phyloP scores from a whole-genome alignment of 2,888 invertebrate species.

The Neria commutata region DNA sequence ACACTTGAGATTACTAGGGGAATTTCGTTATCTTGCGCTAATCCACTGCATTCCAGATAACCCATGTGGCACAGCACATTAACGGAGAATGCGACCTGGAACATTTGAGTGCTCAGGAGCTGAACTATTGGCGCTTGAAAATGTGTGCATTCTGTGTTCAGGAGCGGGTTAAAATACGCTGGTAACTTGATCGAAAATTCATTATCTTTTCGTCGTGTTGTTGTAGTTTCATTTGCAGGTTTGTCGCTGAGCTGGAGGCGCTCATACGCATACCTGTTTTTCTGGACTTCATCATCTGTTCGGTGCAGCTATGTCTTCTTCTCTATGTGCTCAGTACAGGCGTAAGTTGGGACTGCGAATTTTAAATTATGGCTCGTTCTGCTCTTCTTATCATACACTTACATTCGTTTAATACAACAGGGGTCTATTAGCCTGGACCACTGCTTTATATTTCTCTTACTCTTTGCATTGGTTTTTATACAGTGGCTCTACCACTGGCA shows the following conservation, averaged over 20 bases:
- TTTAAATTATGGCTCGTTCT: too few species aligned
- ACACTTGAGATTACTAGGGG: too few species aligned
- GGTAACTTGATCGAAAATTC: too few species aligned
- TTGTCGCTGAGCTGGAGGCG: conserved; percentile 37
- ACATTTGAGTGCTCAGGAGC: conserved; percentile 13
- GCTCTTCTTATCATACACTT: background rate
- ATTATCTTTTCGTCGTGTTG: too few species aligned
- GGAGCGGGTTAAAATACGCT: conserved; percentile 45
- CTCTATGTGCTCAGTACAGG: conserved; percentile 44
- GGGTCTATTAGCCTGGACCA: conserved; percentile 46
- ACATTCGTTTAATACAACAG: too few species aligned
- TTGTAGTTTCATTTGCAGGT: conserved; percentile 25
- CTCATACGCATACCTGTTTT: conserved; percentile 48
- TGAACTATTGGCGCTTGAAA: conserved; percentile 33
- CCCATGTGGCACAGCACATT: background rate
- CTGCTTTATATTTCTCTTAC: conserved; percentile 43
- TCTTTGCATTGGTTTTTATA: conserved; percentile 44
- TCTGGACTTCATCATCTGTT: conserved; percentile 51
- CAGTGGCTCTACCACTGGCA: conserved; percentile 55
- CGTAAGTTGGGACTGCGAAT: too few species aligned
- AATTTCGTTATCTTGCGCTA: too few species aligned
- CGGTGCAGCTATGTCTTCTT: conserved; percentile 49
- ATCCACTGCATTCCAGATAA: too few species aligned
- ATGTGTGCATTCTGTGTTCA: conserved; percentile 40
- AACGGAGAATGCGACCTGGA: conserved; percentile 3